Base-by-base conservation (phyloP, 2,888 invertebrate genomes). In the Xiphydria camelus region DNA sequence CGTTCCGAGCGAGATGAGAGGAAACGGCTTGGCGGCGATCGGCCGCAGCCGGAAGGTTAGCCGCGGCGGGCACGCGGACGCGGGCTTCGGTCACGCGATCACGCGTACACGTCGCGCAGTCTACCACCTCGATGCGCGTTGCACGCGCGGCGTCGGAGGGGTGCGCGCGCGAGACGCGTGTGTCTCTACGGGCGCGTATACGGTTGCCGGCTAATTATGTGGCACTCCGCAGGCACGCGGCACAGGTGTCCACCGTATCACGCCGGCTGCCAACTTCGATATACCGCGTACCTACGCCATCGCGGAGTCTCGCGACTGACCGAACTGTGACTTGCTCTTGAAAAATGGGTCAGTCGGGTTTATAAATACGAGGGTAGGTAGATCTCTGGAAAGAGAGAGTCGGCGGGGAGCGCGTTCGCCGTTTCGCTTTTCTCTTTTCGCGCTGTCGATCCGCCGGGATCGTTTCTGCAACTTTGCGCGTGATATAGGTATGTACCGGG, bases 171-270 rank as follows among this genome's bases (percentile, higher is more conserved):
- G n/a, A 14, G 15, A 29, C 29, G 29, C 29, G 5, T 29, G 12
- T 29, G 12, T 12, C 29, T 26, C 12, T 37, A 32, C 10, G 25
- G 26, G 34, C 39, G 51, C 49, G 53, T 51, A 55, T 49, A 53
- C 56, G 49, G 49, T n/a, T 54, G 51, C 57, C 59, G 54, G 60
- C 53, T 60, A 62, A 59, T 64, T 59, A 61, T 61, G 57, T 59
- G 55, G 57, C 61, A 61, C 56, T 59, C 53, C 50, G 64, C 57
- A 56, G 57, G 55, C 57, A 58, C 53, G 58, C 55, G 54, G 61
- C 67, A 66, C 66, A 66, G 66, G 66, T 66, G 66, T 67, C 66
- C 61, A 61, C 53, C 45, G 17, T 7, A 54, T 51, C 52, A 47
- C 51, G 47, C 36, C 46, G 22, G 18, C 40, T 66, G 66, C 67